These are phyloP conservation scores for Tiliacea aurago DNA, from an alignment of 2,888 invertebrate genomes.

Conservation along the genomic window DNA sequence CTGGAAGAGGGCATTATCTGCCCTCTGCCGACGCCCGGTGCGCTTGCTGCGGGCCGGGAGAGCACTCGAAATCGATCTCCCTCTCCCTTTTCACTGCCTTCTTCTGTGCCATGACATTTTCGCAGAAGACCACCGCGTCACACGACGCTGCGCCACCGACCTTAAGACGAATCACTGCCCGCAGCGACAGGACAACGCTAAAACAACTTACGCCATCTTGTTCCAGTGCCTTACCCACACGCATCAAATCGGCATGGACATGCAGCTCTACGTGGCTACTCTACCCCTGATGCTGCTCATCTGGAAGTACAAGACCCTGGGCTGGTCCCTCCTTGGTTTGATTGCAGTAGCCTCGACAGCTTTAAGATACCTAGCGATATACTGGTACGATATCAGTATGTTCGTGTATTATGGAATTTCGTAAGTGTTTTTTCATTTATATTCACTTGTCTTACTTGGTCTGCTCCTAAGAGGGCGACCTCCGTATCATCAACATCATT, in stretches of 20 bases:
- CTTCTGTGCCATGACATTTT: no score
- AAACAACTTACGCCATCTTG: neutral
- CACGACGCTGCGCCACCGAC: no score
- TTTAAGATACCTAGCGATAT: conserved; percentile 84
- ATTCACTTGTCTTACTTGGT: neutral
- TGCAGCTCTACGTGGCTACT: conserved; percentile 90
- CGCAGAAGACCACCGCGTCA: no score
- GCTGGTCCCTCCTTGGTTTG: conserved; percentile 77
- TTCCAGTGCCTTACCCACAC: conserved; percentile 91
- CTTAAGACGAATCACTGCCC: no score
- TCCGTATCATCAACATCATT: no score
- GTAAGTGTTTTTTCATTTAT: conserved; percentile 81
- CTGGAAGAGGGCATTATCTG: no score
- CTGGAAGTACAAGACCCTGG: conserved; percentile 83
- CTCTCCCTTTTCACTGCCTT: no score
- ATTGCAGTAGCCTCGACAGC: conserved; percentile 85
- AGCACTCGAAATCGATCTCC: no score
- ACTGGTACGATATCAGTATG: conserved; percentile 89
- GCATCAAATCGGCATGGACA: conserved; percentile 91
- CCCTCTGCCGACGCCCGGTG: no score
- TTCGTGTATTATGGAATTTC: conserved; percentile 90
- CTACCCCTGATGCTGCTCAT: conserved; percentile 86
- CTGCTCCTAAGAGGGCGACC: neutral
- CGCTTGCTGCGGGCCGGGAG: no score
- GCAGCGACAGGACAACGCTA: neutral